A percentile compares a stretch with the other conserved stretches of the same genome.
Evolutionary conservation across 1,140 invertebrate species (phyloP).

Genomic region (Meloidogyne hapla): DNA sequence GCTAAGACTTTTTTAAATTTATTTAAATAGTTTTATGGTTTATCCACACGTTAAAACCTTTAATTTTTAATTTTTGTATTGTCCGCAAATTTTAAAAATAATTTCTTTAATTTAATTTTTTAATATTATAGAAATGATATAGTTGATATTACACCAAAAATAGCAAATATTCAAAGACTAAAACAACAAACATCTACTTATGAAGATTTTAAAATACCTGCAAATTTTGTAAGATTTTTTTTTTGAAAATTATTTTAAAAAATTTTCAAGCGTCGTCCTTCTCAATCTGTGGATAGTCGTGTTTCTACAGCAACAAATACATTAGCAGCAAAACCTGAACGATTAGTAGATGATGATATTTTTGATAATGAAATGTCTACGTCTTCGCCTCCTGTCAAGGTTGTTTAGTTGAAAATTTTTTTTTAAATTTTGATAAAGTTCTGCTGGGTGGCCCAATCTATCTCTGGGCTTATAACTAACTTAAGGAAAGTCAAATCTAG

Average conservation of each 20-base stretch:
- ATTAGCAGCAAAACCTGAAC: background rate
- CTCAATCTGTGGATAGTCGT: background rate
- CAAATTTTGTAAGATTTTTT: slow-evolving; percentile 11
- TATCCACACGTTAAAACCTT: too few species aligned
- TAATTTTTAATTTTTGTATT: background rate
- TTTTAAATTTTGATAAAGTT: too few species aligned
- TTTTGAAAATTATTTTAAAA: background rate
- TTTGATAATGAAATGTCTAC: slow-evolving; percentile 22
- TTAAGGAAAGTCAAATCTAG: too few species aligned
- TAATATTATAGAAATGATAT: background rate
- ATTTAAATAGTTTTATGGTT: too few species aligned
- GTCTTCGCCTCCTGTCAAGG: slow-evolving; percentile 8
- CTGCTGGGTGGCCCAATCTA: too few species aligned
- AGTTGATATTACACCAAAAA: background rate
- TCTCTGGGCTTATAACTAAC: too few species aligned
- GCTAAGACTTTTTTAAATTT: too few species aligned
- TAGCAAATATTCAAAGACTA: background rate
- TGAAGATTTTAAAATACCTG: slow-evolving; percentile 22
- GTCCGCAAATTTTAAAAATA: too few species aligned
- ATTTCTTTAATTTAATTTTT: background rate
- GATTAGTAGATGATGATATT: slow-evolving; percentile 19
- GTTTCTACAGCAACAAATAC: background rate
- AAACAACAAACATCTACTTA: background rate
- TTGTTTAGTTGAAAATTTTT: background rate
- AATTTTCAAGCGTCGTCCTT: slow-evolving; percentile 8